A percentile compares a stretch with the other conserved stretches of the same genome.
phyloP scores from a whole-genome alignment of 2,113 vertebrate species.

The Neodontobutis hainanensis region DNA sequence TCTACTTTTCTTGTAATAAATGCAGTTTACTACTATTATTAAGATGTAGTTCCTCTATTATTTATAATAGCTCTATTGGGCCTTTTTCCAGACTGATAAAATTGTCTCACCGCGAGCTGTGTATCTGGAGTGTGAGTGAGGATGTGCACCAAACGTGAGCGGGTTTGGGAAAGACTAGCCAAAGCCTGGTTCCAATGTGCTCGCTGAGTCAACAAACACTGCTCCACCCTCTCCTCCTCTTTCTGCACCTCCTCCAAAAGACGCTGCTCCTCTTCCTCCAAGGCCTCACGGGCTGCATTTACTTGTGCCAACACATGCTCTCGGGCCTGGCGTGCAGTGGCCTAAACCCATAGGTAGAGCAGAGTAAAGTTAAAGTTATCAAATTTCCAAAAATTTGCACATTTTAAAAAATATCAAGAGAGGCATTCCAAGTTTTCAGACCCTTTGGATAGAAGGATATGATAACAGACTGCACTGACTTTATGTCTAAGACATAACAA shows the following conservation, averaged over 20 bases:
- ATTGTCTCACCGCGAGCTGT: conserved; percentile 82
- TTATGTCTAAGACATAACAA: too few species aligned
- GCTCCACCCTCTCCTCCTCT: conserved; percentile 89
- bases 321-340: conserved; percentile 75
- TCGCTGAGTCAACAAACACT: conserved; percentile 91
- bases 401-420: too few species aligned
- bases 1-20: not conserved
- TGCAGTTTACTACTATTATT: conserved; percentile 11
- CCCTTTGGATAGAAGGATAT: too few species aligned
- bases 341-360: conserved; percentile 61
- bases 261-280: conserved; percentile 90
- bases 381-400: too few species aligned
- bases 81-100: not conserved
- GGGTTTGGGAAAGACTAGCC: conserved; percentile 81
- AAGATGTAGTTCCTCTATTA: not conserved
- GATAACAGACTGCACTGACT: too few species aligned
- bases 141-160: conserved; percentile 84
- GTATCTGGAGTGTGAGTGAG: conserved; percentile 86
- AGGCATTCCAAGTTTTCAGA: too few species aligned
- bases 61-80: not conserved
- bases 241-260: conserved; percentile 86
- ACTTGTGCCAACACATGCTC: conserved; percentile 86
- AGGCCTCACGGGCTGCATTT: conserved; percentile 78
- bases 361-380: not conserved
- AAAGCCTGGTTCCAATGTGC: conserved; percentile 88